Conservation (phyloP, 1,140 invertebrate genomes). For the Ladona fulva region DNA sequence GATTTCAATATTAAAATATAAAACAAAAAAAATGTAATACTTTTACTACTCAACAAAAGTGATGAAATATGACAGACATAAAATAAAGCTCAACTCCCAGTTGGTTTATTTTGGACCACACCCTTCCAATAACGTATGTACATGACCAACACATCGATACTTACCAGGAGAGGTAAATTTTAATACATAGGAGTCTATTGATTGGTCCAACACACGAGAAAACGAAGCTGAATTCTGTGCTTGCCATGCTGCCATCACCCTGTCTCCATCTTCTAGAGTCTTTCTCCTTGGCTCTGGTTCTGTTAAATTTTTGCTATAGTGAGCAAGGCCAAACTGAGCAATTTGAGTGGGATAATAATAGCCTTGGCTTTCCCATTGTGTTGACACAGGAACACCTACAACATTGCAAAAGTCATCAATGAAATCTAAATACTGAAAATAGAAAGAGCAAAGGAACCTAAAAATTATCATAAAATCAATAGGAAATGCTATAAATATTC, state of each 20-base stretch:
- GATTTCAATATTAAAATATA: no score
- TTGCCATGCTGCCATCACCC: slow-evolving; percentile 52
- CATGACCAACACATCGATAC: background rate
- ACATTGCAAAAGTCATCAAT: no score
- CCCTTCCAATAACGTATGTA: background rate
- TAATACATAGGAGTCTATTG: slow-evolving; percentile 47
- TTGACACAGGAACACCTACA: slow-evolving; percentile 79
- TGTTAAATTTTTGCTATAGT: slow-evolving; percentile 90
- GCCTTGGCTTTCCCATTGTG: slow-evolving; percentile 86
- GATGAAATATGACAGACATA: no score
- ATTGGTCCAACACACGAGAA: slow-evolving; percentile 48
- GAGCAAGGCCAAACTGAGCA: slow-evolving; percentile 92
- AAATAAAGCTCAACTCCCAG: slow-evolving; percentile 4
- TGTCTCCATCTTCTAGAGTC: slow-evolving; percentile 63
- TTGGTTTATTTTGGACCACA: background rate
- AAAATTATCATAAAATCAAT: no score
- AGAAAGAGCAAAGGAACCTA: background rate
- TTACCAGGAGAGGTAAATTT: slow-evolving; percentile 57
- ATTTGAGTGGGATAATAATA: slow-evolving; percentile 99
- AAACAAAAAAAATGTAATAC: no score
- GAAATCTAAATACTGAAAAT: background rate
- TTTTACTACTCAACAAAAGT: no score
- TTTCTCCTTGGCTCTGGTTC: slow-evolving; percentile 62
- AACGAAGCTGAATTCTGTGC: slow-evolving; percentile 54
- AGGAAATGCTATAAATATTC: no score